Evolutionary conservation across 2,113 vertebrate species (phyloP), one percentile per base, ranked within the genome.

Genomic region (Chaetodon auriga): DNA sequence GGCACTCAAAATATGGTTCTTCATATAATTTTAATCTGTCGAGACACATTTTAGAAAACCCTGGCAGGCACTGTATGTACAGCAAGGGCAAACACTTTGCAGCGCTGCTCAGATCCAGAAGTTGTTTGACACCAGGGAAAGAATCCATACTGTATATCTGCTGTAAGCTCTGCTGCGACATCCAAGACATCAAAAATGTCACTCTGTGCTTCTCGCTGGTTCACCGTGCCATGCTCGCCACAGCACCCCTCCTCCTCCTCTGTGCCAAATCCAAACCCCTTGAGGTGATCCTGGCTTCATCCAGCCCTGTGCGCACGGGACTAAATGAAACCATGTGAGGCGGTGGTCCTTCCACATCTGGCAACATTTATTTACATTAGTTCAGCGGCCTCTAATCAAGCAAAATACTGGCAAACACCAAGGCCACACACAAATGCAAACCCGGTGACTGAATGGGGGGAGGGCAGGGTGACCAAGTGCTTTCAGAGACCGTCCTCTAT

Each of bases 301-400:
- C 49, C 36, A 7, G 38, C 60, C 4, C 41, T 14, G 13, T 55
- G 57, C n/a, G 23, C 48, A 16, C 14, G 2, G 48, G 55, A 0
- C 81, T 89, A 88, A 93, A 75, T 41, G 74, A 79, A 91, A 82
- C 82, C 91, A 90, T 78, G 85, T 87, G 86, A 15, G 8, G 6
- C 6, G 5, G 68, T 45, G 82, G 49, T 85, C 70, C 43, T 43
- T 48, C 64, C 78, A 83, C 92, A 94, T 94, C 92, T 94, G 93
- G 90, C 65, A 90, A 2, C 91, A 35, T 82, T 94, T 93, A 94
- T 92, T 92, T 77, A 83, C 88, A 89, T 90, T 83, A 89, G 82
- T 45, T 0, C 70, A 58, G 81, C 14, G 45, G 73, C 63, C 81
- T 92, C 84, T 93, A 94, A 94, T 94, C 92, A 94, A 68, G 89